Percentiles rank a stretch among this genome's conserved stretches.
These are phyloP conservation scores for Tragelaphus strepsiceros DNA, from an alignment of 2,113 vertebrate genomes.

Conservation along the genomic window DNA sequence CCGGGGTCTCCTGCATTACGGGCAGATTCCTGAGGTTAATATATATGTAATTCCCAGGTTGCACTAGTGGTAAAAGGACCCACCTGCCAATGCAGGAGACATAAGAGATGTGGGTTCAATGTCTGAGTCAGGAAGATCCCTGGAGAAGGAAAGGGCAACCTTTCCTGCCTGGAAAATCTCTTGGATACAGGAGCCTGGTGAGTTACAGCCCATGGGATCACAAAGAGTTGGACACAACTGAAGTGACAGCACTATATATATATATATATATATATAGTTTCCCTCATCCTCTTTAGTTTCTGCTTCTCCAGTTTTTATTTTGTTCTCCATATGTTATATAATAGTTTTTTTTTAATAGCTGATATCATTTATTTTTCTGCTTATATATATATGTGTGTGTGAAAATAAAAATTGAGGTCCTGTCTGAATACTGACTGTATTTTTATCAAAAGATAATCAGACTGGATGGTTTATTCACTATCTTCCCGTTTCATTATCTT, in stretches of 20 bases:
- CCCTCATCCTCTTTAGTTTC: not conserved
- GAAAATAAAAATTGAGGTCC: not conserved
- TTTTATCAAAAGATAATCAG: not conserved
- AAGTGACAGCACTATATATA: not conserved
- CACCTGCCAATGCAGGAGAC: too few species aligned
- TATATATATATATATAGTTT: not conserved
- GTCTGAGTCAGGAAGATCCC: not conserved
- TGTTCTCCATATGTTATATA: not conserved
- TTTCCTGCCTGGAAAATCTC: not conserved
- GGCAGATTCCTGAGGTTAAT: too few species aligned
- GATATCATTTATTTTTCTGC: not conserved
- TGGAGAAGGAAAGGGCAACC: not conserved
- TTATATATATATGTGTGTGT: not conserved
- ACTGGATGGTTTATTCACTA: not conserved
- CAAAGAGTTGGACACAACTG: not conserved
- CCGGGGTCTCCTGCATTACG: accelerated
- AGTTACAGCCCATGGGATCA: not conserved
- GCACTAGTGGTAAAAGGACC: too few species aligned
- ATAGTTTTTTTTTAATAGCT: not conserved
- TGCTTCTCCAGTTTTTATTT: not conserved
- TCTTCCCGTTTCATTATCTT: not conserved
- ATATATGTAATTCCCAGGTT: too few species aligned
- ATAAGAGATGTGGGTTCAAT: not conserved
- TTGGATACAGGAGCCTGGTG: not conserved
- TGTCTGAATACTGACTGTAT: not conserved